Conservation (phyloP, 2,888 invertebrate genomes). For the Drosophila kuntzei region DNA sequence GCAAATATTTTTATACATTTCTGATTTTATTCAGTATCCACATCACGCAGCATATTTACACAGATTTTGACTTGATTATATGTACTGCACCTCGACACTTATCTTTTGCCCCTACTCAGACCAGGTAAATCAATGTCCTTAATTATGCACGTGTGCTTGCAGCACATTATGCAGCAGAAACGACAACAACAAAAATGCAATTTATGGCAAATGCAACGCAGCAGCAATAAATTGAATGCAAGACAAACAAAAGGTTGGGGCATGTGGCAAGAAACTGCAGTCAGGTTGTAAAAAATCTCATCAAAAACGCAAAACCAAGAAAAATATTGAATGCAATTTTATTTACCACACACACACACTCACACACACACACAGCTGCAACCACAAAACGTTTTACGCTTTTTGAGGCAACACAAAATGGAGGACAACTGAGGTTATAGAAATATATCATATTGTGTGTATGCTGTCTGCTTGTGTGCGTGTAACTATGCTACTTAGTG, state of each 20-base stretch:
- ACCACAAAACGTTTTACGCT: constrained; percentile 47
- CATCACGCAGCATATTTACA: neutral
- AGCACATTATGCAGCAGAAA: constrained; percentile 37
- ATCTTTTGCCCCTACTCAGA: neutral
- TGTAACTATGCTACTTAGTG: constrained; percentile 75
- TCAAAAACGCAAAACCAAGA: constrained; percentile 56
- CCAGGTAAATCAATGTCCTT: constrained; percentile 42
- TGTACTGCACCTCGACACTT: constrained; percentile 3
- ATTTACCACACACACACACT: constrained; percentile 55
- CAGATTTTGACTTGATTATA: constrained; percentile 4
- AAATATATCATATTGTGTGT: constrained; percentile 66
- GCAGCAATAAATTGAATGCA: constrained; percentile 68
- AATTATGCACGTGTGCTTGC: constrained; percentile 59
- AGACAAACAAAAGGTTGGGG: constrained; percentile 53
- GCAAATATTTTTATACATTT: neutral
- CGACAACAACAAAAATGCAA: constrained; percentile 37
- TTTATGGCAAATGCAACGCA: constrained; percentile 63
- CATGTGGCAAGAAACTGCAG: constrained; percentile 20
- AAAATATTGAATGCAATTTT: constrained; percentile 79
- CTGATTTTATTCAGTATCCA: neutral
- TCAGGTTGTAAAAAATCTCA: constrained; percentile 61
- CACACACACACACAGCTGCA: constrained; percentile 27
- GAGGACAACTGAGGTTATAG: constrained; percentile 48
- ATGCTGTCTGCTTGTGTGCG: constrained; percentile 24
- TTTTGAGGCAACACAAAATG: constrained; percentile 15